Evolutionary conservation across 1,140 invertebrate genomes (phyloP).

Genomic region (Oppia nitens): DNA sequence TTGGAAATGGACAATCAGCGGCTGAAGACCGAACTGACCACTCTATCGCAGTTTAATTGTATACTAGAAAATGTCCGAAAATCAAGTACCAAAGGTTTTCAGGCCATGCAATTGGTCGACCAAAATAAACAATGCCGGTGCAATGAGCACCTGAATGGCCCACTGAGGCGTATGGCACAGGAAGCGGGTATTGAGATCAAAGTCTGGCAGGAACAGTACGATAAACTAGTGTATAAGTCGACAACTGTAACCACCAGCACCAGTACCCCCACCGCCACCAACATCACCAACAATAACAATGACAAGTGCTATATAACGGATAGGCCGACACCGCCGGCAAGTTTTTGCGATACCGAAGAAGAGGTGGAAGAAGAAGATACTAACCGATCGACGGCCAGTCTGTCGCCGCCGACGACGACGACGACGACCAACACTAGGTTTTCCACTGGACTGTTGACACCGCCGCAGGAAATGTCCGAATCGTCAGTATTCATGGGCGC

Average conservation of each 20-base stretch:
- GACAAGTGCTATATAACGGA: too few relatives aligned
- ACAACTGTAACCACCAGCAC: neutral
- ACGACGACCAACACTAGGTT: too few relatives aligned
- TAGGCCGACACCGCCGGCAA: too few relatives aligned
- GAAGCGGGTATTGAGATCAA: neutral
- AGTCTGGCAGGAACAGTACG: constrained; percentile 3
- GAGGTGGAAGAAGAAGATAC: too few relatives aligned
- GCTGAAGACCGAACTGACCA: neutral
- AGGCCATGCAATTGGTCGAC: neutral
- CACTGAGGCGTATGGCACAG: neutral
- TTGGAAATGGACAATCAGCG: neutral
- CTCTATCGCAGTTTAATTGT: neutral
- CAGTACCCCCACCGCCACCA: too few relatives aligned
- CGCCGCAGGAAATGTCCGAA: too few relatives aligned
- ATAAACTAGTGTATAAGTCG: neutral
- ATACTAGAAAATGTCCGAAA: neutral
- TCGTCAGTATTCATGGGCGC: too few relatives aligned
- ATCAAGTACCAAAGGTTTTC: neutral
- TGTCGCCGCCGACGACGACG: too few relatives aligned
- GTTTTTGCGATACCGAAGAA: too few relatives aligned
- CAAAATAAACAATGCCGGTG: neutral
- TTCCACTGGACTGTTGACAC: too few relatives aligned
- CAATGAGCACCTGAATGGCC: neutral
- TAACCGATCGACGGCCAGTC: too few relatives aligned
- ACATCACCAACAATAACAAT: too few relatives aligned